Evolutionary conservation across 2,113 vertebrate species (phyloP), one percentile per base, ranked within the genome.

Genomic region (Garra rufa): DNA sequence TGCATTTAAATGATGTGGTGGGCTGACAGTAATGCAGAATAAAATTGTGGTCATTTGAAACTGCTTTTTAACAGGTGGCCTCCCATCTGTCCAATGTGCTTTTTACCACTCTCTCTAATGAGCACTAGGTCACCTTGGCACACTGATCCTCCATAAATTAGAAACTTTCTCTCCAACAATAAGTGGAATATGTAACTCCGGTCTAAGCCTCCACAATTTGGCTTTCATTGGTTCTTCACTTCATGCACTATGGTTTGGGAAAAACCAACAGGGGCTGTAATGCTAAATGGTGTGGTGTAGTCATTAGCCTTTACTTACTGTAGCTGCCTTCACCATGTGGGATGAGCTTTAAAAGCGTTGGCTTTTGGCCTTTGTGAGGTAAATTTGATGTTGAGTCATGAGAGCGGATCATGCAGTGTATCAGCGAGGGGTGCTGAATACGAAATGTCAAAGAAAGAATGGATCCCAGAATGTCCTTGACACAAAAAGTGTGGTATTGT

Each of bases 351-450:
- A 74, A 85, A 79, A 86, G 63, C 15, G 2, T 11, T 83, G 63
- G 65, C 75, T 57, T 83, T 69, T 79, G 83, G 55, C 86, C 81
- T 87, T 87, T 89, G 70, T 87, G 14, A 55, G 59, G 50, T 14
- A 76, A 73, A 73, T 74, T n/a, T 81, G 87, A 83, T 70, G 77
- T 75, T 86, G 85, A 89, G 83, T 88, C 85, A 85, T 34, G 50
- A 73, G 71, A 82, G 59, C 44, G 6, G 78, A 83, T 86, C 76
- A 57, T n/a, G 57, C 50, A 5, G 57, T 73, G 83, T 73, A 85
- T 89, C 88, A 87, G 63, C 73, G n/a, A 50, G 85, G 55, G 82
- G 44, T 48, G 43, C 38, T 59, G 84, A 84, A 86, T 73, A 55
- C 17, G n/a, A 88, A 83, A 85, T 89, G 87, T 88, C 85, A 85